Percentiles rank a stretch among this genome's conserved stretches.
Evolutionary conservation across 2,113 vertebrate species (phyloP).

Genomic region (Puma concolor): DNA sequence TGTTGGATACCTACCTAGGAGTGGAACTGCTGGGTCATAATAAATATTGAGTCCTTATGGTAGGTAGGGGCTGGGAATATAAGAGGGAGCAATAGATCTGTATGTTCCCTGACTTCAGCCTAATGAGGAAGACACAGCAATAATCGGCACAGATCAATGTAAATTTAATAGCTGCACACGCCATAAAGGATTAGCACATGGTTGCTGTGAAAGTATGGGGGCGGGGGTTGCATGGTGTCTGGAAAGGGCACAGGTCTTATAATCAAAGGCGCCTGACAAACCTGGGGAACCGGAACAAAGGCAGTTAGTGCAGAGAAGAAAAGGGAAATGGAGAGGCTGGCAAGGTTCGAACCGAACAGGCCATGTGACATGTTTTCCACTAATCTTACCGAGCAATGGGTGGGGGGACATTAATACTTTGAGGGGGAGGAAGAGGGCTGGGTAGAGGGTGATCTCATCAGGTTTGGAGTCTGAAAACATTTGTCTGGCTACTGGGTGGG

Average conservation of each 20-base stretch:
- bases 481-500: not conserved
- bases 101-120: not conserved
- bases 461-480: not conserved
- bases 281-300: not conserved
- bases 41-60: not conserved
- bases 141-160: not conserved
- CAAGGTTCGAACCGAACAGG: fast-evolving
- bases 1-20: not conserved
- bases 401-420: not conserved
- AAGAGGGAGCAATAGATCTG: too few relatives aligned
- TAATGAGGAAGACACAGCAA: not conserved
- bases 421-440: not conserved
- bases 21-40: fast-evolving
- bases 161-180: not conserved
- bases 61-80: not conserved
- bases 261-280: not conserved
- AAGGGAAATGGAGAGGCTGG: not conserved
- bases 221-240: not conserved
- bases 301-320: not conserved
- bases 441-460: not conserved
- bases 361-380: fast-evolving
- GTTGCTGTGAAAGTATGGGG: not conserved
- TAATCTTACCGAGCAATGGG: not conserved
- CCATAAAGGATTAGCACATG: not conserved
- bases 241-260: not conserved